phyloP scores from a whole-genome alignment of 2,888 invertebrate genomes.

The Ischnura elegans region DNA sequence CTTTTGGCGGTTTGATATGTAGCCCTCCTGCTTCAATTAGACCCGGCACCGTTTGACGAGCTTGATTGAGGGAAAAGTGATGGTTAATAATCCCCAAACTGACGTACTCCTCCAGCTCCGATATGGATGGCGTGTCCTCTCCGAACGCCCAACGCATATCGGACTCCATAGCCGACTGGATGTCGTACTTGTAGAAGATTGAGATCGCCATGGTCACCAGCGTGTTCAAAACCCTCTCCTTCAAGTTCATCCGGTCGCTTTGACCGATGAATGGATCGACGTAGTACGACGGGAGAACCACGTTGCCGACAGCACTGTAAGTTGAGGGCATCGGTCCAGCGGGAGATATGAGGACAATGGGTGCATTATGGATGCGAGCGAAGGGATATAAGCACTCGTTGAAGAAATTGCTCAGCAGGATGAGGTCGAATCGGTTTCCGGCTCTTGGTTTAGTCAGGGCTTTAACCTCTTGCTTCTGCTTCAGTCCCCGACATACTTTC shows the following conservation, averaged over 20 bases:
- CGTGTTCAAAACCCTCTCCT: conserved; percentile 73
- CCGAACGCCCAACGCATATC: conserved; percentile 80
- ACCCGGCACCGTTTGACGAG: conserved; percentile 70
- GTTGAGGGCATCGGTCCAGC: conserved; percentile 70
- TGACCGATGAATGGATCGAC: conserved; percentile 74
- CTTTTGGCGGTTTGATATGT: conserved; percentile 71
- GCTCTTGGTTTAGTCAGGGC: background rate
- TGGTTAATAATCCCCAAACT: conserved; percentile 70
- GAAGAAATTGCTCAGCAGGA: conserved; percentile 24
- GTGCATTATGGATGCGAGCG: conserved; percentile 38
- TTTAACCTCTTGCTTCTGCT: conserved; percentile 13
- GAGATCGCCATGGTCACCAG: conserved; percentile 67
- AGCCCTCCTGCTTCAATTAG: conserved; percentile 72
- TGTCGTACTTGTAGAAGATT: conserved; percentile 56
- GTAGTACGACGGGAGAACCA: conserved; percentile 74
- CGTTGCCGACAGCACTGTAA: conserved; percentile 70
- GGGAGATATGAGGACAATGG: conserved; percentile 54
- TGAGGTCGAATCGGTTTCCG: conserved; percentile 50
- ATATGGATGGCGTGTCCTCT: conserved; percentile 76
- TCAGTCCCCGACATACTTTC: conserved; percentile 50
- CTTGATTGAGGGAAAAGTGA: conserved; percentile 67
- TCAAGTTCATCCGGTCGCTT: conserved; percentile 73
- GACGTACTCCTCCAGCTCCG: conserved; percentile 77
- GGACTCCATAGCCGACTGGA: conserved; percentile 74
- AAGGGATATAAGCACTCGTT: conserved; percentile 41